Evolutionary conservation across 2,113 vertebrate genomes (phyloP).

Genomic region (Coptodon bakossiorum): DNA sequence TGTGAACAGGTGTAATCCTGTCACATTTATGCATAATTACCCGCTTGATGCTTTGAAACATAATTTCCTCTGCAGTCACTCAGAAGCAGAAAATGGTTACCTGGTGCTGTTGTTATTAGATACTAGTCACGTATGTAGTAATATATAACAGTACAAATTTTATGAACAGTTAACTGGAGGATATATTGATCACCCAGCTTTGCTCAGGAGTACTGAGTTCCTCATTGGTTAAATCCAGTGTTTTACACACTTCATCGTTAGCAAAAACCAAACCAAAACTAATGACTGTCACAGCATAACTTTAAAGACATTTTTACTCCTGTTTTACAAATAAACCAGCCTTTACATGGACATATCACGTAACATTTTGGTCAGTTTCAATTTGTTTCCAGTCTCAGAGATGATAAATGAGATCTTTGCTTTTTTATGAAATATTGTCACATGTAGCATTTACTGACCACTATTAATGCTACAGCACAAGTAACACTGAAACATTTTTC

Average conservation of each 20-base stretch:
- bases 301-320: neutral
- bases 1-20: neutral
- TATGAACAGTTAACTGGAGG: neutral
- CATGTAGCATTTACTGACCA: neutral
- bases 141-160: neutral
- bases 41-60: neutral
- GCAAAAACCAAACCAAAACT: neutral
- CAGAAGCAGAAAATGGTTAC: neutral
- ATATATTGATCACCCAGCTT: neutral
- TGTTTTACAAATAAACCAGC: neutral
- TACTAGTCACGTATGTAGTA: neutral
- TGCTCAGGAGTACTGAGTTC: neutral
- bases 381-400: neutral
- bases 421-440: neutral
- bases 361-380: neutral
- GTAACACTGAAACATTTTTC: neutral
- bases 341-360: neutral
- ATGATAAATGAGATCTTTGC: neutral
- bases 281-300: neutral
- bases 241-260: neutral
- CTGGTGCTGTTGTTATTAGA: neutral
- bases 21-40: neutral
- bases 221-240: neutral
- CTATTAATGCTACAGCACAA: neutral
- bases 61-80: neutral